These are phyloP conservation scores for Ciconia stormi DNA, from an alignment of 2,113 vertebrate genomes.

Conservation along the genomic window DNA sequence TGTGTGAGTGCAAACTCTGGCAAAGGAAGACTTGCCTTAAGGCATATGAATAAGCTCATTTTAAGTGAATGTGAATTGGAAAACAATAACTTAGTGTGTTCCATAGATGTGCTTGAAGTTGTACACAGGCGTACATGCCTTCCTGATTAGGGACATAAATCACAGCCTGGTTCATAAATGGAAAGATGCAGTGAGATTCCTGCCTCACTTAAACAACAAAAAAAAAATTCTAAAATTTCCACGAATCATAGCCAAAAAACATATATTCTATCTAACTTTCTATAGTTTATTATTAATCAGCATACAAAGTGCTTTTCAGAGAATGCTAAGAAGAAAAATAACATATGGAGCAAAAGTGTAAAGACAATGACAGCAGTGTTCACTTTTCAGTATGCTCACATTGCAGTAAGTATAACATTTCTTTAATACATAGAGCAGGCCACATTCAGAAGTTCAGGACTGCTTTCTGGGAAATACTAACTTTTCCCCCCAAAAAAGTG, in stretches of 20 bases:
- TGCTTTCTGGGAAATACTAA: background rate
- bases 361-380: background rate
- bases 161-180: background rate
- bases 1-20: background rate
- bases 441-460: background rate
- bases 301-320: background rate
- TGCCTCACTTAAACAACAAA: background rate
- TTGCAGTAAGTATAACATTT: background rate
- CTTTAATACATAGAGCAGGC: background rate
- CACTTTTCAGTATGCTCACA: background rate
- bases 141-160: background rate
- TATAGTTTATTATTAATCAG: background rate
- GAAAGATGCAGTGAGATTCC: background rate
- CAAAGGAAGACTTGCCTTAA: background rate
- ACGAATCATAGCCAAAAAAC: background rate
- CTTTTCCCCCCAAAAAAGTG: rapidly evolving
- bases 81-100: background rate
- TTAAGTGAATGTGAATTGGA: background rate
- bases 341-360: background rate
- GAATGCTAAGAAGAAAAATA: background rate
- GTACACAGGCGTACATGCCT: background rate
- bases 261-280: background rate
- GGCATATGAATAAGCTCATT: background rate
- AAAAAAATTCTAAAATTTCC: background rate
- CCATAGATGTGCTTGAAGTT: background rate